Evolutionary conservation across 2,113 vertebrate species (phyloP).

Genomic region (Haemorhous mexicanus): DNA sequence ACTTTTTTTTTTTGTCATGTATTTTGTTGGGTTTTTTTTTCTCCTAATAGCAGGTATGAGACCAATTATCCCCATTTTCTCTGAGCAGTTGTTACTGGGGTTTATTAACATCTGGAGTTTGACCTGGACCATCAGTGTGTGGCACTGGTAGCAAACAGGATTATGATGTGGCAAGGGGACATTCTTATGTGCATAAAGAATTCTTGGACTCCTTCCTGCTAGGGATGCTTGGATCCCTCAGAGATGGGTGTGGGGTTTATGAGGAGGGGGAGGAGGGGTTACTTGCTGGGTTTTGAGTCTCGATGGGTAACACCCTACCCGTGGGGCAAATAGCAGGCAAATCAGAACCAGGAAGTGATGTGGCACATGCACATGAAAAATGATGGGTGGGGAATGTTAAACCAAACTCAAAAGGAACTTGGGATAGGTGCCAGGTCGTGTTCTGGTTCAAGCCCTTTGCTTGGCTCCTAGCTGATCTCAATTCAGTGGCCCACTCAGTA

Average conservation of each 20-base stretch:
- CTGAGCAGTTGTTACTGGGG: neutral
- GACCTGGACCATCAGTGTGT: conserved; percentile 56
- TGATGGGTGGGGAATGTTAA: conserved; percentile 57
- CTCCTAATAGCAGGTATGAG: conserved; percentile 14
- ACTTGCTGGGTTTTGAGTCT: conserved; percentile 41
- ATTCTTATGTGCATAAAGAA: conserved; percentile 66
- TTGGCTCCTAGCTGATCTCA: neutral
- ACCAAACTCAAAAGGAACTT: conserved; percentile 57
- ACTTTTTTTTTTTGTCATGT: neutral
- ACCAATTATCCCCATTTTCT: conserved; percentile 43
- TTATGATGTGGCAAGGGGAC: conserved; percentile 65
- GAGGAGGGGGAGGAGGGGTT: conserved; percentile 64
- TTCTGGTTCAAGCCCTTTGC: conserved; percentile 43
- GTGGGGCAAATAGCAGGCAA: conserved; percentile 64
- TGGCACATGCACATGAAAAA: conserved; percentile 60
- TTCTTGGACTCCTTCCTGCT: conserved; percentile 61
- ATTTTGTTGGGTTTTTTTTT: neutral
- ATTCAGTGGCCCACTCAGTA: neutral
- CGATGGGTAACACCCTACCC: conserved; percentile 62
- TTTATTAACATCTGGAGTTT: conserved; percentile 64
- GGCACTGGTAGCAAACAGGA: conserved; percentile 62
- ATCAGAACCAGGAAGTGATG: conserved; percentile 65
- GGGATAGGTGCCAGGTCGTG: conserved; percentile 20
- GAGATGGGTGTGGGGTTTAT: conserved; percentile 66
- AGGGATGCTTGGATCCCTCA: conserved; percentile 65